Evolutionary conservation across 1,140 invertebrate species (phyloP), one percentile per base, ranked within the genome.

Genomic region (Lineus longissimus): DNA sequence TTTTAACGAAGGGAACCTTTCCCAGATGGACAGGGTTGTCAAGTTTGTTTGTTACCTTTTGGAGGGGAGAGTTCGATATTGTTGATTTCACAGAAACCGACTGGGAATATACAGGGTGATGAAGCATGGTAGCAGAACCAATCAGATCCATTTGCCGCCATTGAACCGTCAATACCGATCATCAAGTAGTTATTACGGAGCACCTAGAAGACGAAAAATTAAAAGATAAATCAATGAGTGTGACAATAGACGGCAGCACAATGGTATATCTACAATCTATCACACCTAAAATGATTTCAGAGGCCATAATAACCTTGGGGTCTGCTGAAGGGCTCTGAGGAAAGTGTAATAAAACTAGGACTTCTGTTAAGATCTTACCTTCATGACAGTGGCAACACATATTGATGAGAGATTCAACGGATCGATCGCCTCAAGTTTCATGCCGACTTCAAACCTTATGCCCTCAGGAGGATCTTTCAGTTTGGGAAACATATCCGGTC

Each of bases 401-500:
- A 98, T 94, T 0, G 92, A 88, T 1, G 93, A 94, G 11, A 97
- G 82, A 82, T 98, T 97, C 0, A 97, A 82, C 0, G 95, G 95
- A 85, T 98, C 95, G 55, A 98, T 93, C 0, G 94, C 94, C 85
- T 97, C 95, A 27, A 98, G 81, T 79, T 97, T 97, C 93, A 97
- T 96, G 43, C 94, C 94, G 70, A 90, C 89, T 27, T 87, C 81
- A 74, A 97, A 95, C 64, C 74, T 76, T 22, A 72, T 66, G 76
- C 75, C 69, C 62, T 69, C 66, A 22, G 72, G 70, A 19, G 70
- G 68, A n/a, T 73, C 75, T 55, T 73, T 76, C 55, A 67, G 47
- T 75, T 78, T 57, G 22, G 85, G 85, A 76, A 94, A 92, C 36
- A 89, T 84, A 64, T 88, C 88, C 71, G 87, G 89, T 40, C 87